phyloP scores from a whole-genome alignment of 2,797 vertebrate genomes.

The Coracias cyanogaster region DNA sequence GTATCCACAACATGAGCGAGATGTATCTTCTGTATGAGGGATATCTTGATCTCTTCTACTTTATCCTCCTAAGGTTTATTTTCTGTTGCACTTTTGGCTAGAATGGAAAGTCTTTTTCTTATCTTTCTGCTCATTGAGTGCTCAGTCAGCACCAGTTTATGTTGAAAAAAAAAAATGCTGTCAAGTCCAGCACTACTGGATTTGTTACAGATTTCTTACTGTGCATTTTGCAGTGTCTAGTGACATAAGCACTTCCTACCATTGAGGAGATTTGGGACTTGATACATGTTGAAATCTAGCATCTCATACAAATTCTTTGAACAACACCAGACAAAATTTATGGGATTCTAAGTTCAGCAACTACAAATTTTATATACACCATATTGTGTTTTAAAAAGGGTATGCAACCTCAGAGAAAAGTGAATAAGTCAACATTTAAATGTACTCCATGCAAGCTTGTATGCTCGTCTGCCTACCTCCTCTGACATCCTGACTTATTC shows the following conservation, averaged over 20 bases:
- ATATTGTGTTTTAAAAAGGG: background rate
- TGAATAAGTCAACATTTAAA: background rate
- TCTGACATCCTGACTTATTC: background rate
- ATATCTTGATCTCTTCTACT: background rate
- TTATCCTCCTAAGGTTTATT: background rate
- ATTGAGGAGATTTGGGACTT: background rate
- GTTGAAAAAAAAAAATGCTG: background rate
- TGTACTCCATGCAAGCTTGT: background rate
- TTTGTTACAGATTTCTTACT: background rate
- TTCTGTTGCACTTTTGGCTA: background rate
- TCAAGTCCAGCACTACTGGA: background rate
- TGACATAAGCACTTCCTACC: background rate
- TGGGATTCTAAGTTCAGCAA: background rate
- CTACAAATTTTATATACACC: background rate
- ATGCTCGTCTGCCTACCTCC: background rate
- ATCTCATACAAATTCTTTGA: background rate
- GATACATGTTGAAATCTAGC: background rate
- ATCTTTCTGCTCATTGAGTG: background rate
- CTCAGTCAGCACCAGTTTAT: background rate
- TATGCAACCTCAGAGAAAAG: background rate
- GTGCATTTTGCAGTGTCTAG: background rate
- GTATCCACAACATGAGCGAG: background rate
- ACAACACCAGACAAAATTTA: background rate
- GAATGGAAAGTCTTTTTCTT: background rate
- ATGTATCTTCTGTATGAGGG: background rate